Evolutionary conservation across 2,113 vertebrate species (phyloP).

Genomic region (Chloebia gouldiae): DNA sequence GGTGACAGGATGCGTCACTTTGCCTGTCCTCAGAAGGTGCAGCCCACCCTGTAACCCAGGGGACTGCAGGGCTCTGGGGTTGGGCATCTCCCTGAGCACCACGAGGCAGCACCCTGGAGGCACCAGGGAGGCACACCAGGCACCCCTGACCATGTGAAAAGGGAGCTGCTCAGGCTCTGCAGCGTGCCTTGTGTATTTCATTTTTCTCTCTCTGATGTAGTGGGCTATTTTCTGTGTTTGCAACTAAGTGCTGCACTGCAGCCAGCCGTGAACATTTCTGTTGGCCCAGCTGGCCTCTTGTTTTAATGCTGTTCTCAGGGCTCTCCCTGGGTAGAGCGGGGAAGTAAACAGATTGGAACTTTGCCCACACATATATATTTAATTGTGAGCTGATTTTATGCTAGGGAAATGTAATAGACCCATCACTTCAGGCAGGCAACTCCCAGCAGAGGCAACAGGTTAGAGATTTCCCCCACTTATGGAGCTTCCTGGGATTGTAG

Average conservation of each 20-base stretch:
- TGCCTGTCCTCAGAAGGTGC: background rate
- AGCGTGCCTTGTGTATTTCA: background rate
- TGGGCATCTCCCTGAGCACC: background rate
- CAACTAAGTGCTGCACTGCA: background rate
- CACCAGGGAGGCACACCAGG: background rate
- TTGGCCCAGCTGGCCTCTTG: background rate
- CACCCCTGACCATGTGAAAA: background rate
- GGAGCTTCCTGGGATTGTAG: background rate
- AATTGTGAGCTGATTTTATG: conserved; percentile 6
- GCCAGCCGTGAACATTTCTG: background rate
- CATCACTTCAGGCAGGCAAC: background rate
- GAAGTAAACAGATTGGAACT: conserved; percentile 1
- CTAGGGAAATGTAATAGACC: conserved; percentile 6
- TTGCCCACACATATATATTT: background rate
- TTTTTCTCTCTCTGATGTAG: background rate
- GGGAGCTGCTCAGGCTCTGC: background rate
- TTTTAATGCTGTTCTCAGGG: background rate
- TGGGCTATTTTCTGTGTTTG: background rate
- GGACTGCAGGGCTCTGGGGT: background rate
- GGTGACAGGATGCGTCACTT: background rate
- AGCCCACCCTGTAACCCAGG: background rate
- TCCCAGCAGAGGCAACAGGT: background rate
- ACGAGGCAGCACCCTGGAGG: background rate
- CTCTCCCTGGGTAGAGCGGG: background rate
- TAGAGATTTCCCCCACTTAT: background rate